Evolutionary conservation across 2,888 invertebrate species (phyloP), one percentile per base, ranked within the genome.

Genomic region (Drosophila picticornis): DNA sequence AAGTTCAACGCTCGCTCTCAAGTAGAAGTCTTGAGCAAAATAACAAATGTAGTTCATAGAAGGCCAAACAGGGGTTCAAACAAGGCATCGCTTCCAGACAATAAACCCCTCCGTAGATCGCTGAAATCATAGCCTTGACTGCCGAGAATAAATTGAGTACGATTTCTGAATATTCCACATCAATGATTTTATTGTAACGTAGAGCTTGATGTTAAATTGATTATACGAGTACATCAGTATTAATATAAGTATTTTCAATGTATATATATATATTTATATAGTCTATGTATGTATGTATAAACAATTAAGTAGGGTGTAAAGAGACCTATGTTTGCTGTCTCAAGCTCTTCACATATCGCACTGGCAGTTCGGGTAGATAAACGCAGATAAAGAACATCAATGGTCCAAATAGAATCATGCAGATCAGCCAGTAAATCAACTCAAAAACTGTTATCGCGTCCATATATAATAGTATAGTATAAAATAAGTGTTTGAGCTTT

Each of bases 281-380:
- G 32, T 78, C 68, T 89, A 81, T 87, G 77, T 72, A 74, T 75
- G 77, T 70, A 70, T 75, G 31, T 57, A 31, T 59, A 51, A 48
- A 55, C 59, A 65, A 63, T 76, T 68, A 65, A 68, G 56, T 57
- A 43, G 65, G 53, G 60, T 71, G 58, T 57, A 70, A 65, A 72
- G 64, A 57, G 64, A 56, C 52, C 78, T 80, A 85, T 58, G 85
- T 90, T 52, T 80, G 76, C 58, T 87, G 80, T 67, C 88, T 81
- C 53, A 84, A 94, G 91, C 96, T 94, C 81, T 96, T 94, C 64
- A 96, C 93, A 84, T 96, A 94, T 85, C 96, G 93, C 83, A 96
- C 94, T 69, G 96, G 96, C 89, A 96, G 93, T 90, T 96, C 96
- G 64, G 96, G 96, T 81, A 96, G 93, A 91, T 95, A 95, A 71